Conservation (phyloP, 2,888 invertebrate genomes). For the Artemia sinica region DNA sequence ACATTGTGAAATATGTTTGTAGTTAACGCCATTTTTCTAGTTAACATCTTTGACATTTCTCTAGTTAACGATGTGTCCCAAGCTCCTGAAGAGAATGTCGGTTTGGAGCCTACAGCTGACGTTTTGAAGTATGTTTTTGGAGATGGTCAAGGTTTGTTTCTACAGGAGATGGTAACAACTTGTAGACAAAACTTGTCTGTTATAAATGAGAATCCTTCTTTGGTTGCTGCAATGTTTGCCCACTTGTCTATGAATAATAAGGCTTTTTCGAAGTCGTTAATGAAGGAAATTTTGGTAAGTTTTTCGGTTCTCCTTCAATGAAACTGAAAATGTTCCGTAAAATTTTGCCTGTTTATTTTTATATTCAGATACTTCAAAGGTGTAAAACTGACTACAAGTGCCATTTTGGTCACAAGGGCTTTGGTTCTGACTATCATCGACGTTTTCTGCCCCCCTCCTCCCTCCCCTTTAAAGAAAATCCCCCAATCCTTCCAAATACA, state of each 20-base stretch:
- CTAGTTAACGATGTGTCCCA: slow-evolving; percentile 21
- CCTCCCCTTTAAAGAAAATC: no score
- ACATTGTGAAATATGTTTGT: no score
- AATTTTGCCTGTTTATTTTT: no score
- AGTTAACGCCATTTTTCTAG: no score
- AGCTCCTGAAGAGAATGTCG: slow-evolving; percentile 18
- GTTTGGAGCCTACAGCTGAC: slow-evolving; percentile 30
- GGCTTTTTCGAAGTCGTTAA: slow-evolving; percentile 30
- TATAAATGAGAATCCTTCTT: slow-evolving; percentile 29
- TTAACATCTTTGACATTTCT: neutral
- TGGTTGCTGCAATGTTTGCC: slow-evolving; percentile 32
- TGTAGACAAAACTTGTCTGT: slow-evolving; percentile 27
- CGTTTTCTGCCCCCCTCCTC: no score
- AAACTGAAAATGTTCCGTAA: no score
- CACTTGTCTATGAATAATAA: slow-evolving; percentile 32
- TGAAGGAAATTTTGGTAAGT: slow-evolving; percentile 32
- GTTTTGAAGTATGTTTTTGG: slow-evolving; percentile 28
- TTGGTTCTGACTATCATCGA: no score
- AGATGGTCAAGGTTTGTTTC: slow-evolving; percentile 26
- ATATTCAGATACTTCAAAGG: no score
- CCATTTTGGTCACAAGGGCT: no score
- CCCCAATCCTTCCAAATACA: no score
- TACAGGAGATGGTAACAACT: slow-evolving; percentile 19
- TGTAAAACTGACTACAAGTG: no score
- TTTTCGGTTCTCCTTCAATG: slow-evolving; percentile 12